These are phyloP conservation scores for Helleia helle DNA, from an alignment of 2,888 invertebrate genomes.

Conservation along the genomic window DNA sequence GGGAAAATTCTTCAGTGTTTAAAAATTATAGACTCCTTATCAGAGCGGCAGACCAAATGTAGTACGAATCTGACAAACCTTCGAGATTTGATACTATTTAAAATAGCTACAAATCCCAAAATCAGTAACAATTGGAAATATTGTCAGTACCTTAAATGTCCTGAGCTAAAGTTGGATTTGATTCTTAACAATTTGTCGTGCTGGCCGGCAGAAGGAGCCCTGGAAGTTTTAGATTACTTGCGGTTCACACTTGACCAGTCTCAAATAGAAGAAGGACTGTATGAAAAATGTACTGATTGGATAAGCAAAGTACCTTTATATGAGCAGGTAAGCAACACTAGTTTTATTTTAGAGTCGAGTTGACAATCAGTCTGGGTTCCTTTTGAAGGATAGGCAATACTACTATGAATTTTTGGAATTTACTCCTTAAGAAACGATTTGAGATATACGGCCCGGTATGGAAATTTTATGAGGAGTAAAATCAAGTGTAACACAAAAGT, in stretches of 20 bases:
- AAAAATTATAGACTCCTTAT: constrained; percentile 71
- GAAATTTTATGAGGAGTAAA: too few species aligned
- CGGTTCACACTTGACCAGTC: constrained; percentile 48
- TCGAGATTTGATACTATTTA: constrained; percentile 74
- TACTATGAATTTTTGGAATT: too few species aligned
- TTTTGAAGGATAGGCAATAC: too few species aligned
- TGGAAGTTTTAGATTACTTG: constrained; percentile 67
- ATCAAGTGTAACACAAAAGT: too few species aligned
- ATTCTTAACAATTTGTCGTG: constrained; percentile 67
- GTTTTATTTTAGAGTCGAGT: too few species aligned
- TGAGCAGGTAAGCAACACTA: constrained; percentile 61
- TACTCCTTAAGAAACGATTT: too few species aligned
- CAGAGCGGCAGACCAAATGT: constrained; percentile 67
- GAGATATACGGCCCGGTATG: too few species aligned
- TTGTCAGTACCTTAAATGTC: constrained; percentile 65
- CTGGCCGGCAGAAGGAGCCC: constrained; percentile 74
- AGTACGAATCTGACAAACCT: constrained; percentile 70
- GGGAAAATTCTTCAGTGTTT: constrained; percentile 65
- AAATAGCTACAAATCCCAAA: constrained; percentile 68
- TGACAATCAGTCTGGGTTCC: too few species aligned
- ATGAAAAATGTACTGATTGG: constrained; percentile 68
- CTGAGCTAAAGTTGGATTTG: constrained; percentile 61
- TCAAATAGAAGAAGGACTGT: constrained; percentile 51
- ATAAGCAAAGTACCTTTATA: constrained; percentile 77
- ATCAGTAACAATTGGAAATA: constrained; percentile 63